phyloP scores from a whole-genome alignment of 2,113 vertebrate genomes.

The Suricata suricatta region DNA sequence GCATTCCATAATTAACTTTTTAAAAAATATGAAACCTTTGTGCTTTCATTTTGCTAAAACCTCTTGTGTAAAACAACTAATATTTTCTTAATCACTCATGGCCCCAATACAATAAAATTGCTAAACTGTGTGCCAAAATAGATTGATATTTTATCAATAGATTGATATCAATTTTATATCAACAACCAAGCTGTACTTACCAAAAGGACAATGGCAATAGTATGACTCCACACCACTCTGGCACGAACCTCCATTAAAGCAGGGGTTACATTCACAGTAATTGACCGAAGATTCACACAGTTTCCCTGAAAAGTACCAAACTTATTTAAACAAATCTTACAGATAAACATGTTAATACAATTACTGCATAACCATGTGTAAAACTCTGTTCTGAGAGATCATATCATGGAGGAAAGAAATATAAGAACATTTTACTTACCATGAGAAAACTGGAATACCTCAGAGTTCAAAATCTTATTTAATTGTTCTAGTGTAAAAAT shows the following conservation, averaged over 20 bases:
- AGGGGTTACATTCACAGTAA: slow-evolving; percentile 98
- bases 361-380: not conserved
- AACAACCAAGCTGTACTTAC: slow-evolving; percentile 86
- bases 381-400: not conserved
- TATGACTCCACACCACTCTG: slow-evolving; percentile 95
- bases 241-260: slow-evolving; percentile 98
- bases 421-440: not conserved
- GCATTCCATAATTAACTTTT: slow-evolving; percentile 18
- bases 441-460: not conserved
- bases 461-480: not conserved
- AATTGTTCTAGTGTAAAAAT: not conserved
- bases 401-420: not conserved
- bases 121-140: not conserved
- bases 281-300: slow-evolving; percentile 95
- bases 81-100: not conserved
- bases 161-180: not conserved
- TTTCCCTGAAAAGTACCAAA: slow-evolving; percentile 88
- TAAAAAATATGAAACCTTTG: not conserved
- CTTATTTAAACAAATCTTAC: not conserved
- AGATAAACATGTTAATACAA: not conserved
- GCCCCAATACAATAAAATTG: not conserved
- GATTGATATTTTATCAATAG: not conserved
- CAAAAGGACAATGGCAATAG: slow-evolving; percentile 97
- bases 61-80: not conserved
- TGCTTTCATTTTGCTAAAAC: slow-evolving; percentile 9